Conservation (phyloP, 2,888 invertebrate genomes). For the Didymodactylos carnosus region DNA sequence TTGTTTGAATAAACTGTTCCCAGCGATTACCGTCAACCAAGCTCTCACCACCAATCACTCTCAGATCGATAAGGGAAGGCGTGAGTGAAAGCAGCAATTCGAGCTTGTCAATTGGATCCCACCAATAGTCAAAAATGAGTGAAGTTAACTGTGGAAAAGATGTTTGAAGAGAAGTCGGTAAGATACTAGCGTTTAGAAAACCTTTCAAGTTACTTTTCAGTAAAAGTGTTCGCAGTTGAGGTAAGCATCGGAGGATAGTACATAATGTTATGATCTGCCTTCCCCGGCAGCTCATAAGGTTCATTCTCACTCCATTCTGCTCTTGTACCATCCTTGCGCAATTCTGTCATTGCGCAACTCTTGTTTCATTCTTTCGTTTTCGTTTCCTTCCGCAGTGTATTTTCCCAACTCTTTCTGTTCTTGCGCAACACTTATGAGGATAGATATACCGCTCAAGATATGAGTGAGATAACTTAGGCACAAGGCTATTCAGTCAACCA, state of each 20-base stretch:
- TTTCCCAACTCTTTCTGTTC: no score
- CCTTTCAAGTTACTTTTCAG: neutral
- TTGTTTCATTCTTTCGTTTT: no score
- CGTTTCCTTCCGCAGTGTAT: no score
- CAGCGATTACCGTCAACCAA: neutral
- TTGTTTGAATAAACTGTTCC: neutral
- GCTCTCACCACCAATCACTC: neutral
- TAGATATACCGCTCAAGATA: no score
- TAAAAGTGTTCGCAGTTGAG: neutral
- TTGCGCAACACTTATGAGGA: no score
- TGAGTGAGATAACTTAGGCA: no score
- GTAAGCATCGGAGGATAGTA: neutral
- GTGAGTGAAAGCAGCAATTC: neutral
- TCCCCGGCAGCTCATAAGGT: no score
- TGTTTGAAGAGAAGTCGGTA: neutral
- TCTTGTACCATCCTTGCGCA: no score
- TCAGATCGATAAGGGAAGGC: neutral
- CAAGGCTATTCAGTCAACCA: no score
- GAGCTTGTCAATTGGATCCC: neutral
- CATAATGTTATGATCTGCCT: no score
- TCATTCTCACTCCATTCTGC: no score
- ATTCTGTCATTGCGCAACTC: no score
- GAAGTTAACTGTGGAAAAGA: neutral
- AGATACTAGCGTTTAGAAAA: neutral
- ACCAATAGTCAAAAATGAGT: neutral